phyloP scores from a whole-genome alignment of 2,888 invertebrate genomes.

The Helobdella robusta region DNA sequence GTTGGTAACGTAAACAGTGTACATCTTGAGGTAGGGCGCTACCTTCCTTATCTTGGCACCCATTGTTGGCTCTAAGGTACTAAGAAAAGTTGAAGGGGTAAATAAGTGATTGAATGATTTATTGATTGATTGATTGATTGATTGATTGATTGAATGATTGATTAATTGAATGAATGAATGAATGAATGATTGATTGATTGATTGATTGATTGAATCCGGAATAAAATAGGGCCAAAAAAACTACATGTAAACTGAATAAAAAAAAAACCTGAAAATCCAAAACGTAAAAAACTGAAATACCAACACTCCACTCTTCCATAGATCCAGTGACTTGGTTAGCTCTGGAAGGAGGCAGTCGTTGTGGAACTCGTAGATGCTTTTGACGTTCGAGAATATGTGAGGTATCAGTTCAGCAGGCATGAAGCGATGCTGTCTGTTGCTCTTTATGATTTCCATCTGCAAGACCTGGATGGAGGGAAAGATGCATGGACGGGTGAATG shows the following conservation, averaged over 20 bases:
- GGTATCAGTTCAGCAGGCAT: slow-evolving; percentile 56
- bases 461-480: slow-evolving; percentile 51
- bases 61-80: slow-evolving; percentile 24
- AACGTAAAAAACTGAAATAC: no score
- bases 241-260: no score
- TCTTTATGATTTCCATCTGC: slow-evolving; percentile 56
- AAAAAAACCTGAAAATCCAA: no score
- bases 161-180: no score
- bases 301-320: no score
- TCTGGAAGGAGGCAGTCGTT: slow-evolving; percentile 5
- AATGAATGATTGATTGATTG: no score
- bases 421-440: slow-evolving; percentile 56
- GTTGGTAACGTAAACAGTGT: slow-evolving; percentile 36
- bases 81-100: background rate
- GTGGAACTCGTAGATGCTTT: slow-evolving; percentile 59
- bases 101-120: no score
- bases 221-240: no score
- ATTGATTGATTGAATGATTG: no score
- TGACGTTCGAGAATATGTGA: slow-evolving; percentile 60
- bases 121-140: no score
- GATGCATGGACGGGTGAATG: no score
- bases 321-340: background rate
- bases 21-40: slow-evolving; percentile 35
- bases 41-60: slow-evolving; percentile 33
- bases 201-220: no score